Evolutionary conservation across 2,888 invertebrate genomes (phyloP), one percentile per base, ranked within the genome.

Genomic region (Campopleginae sp.): DNA sequence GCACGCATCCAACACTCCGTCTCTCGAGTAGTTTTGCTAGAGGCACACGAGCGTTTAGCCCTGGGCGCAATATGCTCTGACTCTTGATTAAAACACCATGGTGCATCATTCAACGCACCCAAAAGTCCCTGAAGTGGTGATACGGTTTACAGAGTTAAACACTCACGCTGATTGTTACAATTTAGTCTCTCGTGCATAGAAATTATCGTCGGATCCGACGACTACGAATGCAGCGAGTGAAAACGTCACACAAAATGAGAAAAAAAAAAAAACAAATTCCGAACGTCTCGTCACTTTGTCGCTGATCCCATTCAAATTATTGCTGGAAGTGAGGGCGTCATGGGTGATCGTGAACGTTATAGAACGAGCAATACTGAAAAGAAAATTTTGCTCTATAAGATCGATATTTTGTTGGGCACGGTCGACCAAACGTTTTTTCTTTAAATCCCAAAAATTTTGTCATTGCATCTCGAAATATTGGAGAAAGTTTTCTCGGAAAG

Each of bases 11-110:
- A 72, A 61, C 80, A 77, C 74, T 82, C 48, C 65, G 31, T 38
- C 66, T 63, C 76, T 58, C 58, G 58, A 33, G 31, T 23, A 75
- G 75, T 75, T 68, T 61, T 66, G 66, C 71, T 61, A 61, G 72
- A 74, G 58, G 74, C 61, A 38, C 27, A 10, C 80, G 77, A 87
- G 85, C 80, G 87, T 89, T 90, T 91, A 90, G 90, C 91, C 90
- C 88, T 85, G 88, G 89, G 90, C 91, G 89, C 91, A 92, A 93
- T 92, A 92, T 92, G 92, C 89, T 91, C 68, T 86, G 89, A 88
- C 90, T 91, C 92, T 92, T 92, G 92, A 92, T 92, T 92, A 92
- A 92, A 92, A 92, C 89, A 90, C 89, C 88, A 83, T 82, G 86
- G 86, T 85, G 89, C 89, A 90, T 89, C 84, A 88, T 90, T 85